Base-by-base conservation (phyloP, 2,888 invertebrate species). In the Lochmaea crataegi region DNA sequence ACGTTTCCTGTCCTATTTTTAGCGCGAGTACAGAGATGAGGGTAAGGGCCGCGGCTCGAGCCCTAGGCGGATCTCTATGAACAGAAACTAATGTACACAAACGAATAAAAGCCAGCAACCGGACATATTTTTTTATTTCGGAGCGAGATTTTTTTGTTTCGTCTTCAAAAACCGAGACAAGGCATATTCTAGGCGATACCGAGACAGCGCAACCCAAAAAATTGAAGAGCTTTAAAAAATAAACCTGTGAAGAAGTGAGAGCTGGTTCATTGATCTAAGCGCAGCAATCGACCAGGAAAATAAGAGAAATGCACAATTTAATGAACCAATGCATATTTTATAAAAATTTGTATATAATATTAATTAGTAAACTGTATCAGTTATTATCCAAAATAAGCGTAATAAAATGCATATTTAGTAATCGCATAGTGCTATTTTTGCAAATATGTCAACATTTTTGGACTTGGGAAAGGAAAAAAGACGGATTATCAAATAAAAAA, bases 1-100 rank as follows among this genome's bases (percentile, higher is more conserved):
- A 74, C 71, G 60, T 67, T 72, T 74, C 74, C 71, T 65, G 74
- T 69, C 61, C 77, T 71, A 74, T 77, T 72, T 77, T 77, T 72
- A 41, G 65, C 51, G 69, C 69, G 69, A 53, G 69, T 12, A 38
- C 32, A 53, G n/a, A 42, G 22, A 61, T n/a, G 68, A 69, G 63
- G 63, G 57, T 61, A 51, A 42, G 53, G 61, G 18, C 61, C 61
- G 42, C 41, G 18, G 42, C 18, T 42, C 42, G 14, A 61, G 69
- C 69, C 63, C 61, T 69, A 63, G 63, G 69, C 69, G 12, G 26
- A 63, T 63, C 48, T 68, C 38, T 53, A 69, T 69, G 53, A 63
- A 51, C 68, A 51, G 2, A n/a, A 45, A 63, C 18, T 63, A 41
- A 18, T 18, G 18, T 53, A 53, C 16, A 53, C 53, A 53, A 38